Conservation (phyloP, 2,113 vertebrate genomes). For the Deroptyus accipitrinus region DNA sequence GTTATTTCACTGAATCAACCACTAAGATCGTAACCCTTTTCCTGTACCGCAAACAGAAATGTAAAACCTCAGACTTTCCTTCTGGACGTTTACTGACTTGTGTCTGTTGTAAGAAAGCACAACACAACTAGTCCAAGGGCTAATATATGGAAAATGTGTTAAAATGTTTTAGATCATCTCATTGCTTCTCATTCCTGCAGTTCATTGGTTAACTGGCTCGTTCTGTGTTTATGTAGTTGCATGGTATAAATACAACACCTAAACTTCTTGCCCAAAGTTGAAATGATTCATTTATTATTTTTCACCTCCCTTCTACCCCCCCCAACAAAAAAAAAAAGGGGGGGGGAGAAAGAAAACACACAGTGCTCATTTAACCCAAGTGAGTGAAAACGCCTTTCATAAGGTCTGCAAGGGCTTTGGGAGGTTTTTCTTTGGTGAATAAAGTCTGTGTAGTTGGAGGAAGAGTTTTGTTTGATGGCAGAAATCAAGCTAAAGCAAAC, state of each 20-base stretch:
- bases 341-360: constrained; percentile 53
- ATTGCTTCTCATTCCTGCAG: neutral
- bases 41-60: constrained; percentile 76
- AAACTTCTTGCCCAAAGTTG: constrained; percentile 44
- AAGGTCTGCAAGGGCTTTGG: constrained; percentile 44
- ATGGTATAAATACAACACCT: constrained; percentile 75
- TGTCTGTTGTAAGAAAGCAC: constrained; percentile 51
- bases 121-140: constrained; percentile 12
- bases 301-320: neutral
- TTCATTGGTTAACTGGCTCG: constrained; percentile 55
- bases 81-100: constrained; percentile 58
- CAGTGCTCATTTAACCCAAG: constrained; percentile 69
- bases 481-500: constrained; percentile 9
- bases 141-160: constrained; percentile 66
- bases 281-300: constrained; percentile 77
- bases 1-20: constrained; percentile 76
- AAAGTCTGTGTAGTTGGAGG: constrained; percentile 66
- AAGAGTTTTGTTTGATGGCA: constrained; percentile 9
- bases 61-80: constrained; percentile 76
- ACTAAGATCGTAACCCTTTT: constrained; percentile 72
- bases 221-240: constrained; percentile 71
- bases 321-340: neutral
- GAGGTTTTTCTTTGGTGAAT: constrained; percentile 58
- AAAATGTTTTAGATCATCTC: constrained; percentile 24
- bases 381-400: constrained; percentile 79